Evolutionary conservation across 2,888 invertebrate genomes (phyloP).

Genomic region (Theretra japonica): DNA sequence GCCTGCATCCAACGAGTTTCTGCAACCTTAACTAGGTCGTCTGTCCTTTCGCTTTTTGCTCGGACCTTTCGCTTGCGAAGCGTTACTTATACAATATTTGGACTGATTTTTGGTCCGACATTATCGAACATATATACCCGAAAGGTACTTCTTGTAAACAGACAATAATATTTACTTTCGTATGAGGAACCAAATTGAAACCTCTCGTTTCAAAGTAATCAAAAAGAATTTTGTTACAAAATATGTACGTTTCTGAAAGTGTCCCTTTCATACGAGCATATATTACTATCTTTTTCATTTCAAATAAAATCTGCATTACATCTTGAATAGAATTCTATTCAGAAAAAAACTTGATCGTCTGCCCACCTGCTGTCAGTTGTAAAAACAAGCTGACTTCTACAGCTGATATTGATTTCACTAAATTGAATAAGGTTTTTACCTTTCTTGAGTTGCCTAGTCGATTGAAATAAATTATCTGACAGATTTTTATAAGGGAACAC

Average conservation of each 20-base stretch:
- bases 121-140: neutral
- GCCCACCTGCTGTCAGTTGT: slow-evolving; percentile 11
- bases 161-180: neutral
- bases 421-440: neutral
- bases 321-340: too few species aligned
- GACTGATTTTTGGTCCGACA: neutral
- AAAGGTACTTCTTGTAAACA: neutral
- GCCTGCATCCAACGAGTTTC: too few species aligned
- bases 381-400: neutral
- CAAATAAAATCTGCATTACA: too few species aligned
- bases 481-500: too few species aligned
- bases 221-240: too few species aligned
- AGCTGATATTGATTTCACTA: neutral
- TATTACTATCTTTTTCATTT: too few species aligned
- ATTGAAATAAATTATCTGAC: neutral
- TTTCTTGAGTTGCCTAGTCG: neutral
- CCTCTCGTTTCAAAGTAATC: neutral
- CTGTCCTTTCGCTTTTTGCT: too few species aligned
- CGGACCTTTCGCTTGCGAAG: too few species aligned
- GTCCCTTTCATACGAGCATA: too few species aligned
- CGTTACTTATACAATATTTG: too few species aligned
- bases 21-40: too few species aligned
- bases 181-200: neutral
- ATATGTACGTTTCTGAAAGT: too few species aligned
- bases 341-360: neutral